Conservation (phyloP, 1,140 invertebrate genomes). For the Dendroctonus ponderosae region DNA sequence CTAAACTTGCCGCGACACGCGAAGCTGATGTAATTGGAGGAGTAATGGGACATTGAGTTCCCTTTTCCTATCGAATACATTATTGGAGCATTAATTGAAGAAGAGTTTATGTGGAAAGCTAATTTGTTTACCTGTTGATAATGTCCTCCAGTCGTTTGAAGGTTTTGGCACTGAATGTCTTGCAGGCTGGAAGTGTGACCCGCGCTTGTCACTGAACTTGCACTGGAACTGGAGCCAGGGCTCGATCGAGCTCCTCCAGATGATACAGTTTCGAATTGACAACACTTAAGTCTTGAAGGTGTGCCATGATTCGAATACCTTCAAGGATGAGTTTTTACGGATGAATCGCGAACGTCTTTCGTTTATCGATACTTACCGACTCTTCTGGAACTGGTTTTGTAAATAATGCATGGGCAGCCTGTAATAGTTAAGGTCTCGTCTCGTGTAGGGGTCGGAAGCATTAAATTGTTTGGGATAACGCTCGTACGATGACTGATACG, state of each 20-base stretch:
- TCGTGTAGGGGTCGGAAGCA: constrained; percentile 59
- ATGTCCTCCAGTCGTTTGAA: constrained; percentile 30
- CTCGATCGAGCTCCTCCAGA: constrained; percentile 48
- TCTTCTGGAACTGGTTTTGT: constrained; percentile 48
- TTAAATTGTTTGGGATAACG: constrained; percentile 47
- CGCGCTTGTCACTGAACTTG: constrained; percentile 45
- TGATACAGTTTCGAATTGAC: constrained; percentile 44
- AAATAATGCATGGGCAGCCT: constrained; percentile 55
- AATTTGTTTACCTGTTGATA: constrained; percentile 22
- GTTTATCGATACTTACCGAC: constrained; percentile 32
- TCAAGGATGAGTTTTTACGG: neutral
- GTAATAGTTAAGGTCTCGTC: constrained; percentile 60
- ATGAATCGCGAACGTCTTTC: neutral
- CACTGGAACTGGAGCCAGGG: constrained; percentile 53
- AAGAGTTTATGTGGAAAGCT: neutral
- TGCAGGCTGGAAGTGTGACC: constrained; percentile 42
- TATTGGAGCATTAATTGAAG: neutral
- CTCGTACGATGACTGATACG: constrained; percentile 43
- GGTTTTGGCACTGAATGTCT: constrained; percentile 51
- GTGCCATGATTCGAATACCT: constrained; percentile 43
- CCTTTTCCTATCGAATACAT: constrained; percentile 41
- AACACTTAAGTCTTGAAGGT: constrained; percentile 47
- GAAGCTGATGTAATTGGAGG: neutral
- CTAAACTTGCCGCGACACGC: neutral
- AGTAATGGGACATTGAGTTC: constrained; percentile 43